phyloP scores from a whole-genome alignment of 2,888 invertebrate species.

The Drosophila pseudotalamancana region DNA sequence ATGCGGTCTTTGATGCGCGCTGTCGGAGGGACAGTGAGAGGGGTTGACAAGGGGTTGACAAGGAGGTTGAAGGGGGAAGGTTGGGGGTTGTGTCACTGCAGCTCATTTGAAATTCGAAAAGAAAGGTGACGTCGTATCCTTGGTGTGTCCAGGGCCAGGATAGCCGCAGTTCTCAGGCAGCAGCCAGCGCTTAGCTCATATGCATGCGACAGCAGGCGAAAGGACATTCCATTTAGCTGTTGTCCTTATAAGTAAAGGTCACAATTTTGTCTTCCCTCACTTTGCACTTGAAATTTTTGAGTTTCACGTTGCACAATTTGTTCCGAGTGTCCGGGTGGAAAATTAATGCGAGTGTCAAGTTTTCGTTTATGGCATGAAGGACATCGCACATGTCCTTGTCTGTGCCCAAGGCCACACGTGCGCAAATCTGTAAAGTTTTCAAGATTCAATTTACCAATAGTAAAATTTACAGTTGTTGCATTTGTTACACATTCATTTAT shows the following conservation, averaged over 20 bases:
- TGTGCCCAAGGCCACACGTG: constrained; percentile 21
- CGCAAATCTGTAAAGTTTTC: constrained; percentile 23
- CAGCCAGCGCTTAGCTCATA: constrained; percentile 39
- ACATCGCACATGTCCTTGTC: constrained; percentile 42
- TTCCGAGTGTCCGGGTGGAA: constrained; percentile 30
- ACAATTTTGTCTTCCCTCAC: constrained; percentile 38
- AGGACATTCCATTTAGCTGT: constrained; percentile 49
- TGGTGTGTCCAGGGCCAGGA: constrained; percentile 56
- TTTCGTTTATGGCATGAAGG: constrained; percentile 32
- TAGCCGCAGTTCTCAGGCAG: constrained; percentile 30
- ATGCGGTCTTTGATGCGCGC: constrained; percentile 25
- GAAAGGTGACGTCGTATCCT: constrained; percentile 51
- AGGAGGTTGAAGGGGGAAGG: neutral
- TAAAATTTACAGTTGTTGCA: neutral
- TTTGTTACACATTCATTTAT: constrained; percentile 60
- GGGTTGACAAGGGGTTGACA: neutral
- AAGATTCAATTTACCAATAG: neutral
- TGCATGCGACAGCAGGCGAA: constrained; percentile 36
- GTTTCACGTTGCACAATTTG: constrained; percentile 37
- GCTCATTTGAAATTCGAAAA: constrained; percentile 61
- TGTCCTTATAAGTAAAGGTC: constrained; percentile 51
- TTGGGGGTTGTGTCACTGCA: constrained; percentile 40
- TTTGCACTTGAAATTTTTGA: constrained; percentile 59
- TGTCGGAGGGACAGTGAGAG: neutral
- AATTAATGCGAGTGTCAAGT: constrained; percentile 57